Conservation (phyloP, 2,113 vertebrate species). For the Heterotis niloticus region DNA sequence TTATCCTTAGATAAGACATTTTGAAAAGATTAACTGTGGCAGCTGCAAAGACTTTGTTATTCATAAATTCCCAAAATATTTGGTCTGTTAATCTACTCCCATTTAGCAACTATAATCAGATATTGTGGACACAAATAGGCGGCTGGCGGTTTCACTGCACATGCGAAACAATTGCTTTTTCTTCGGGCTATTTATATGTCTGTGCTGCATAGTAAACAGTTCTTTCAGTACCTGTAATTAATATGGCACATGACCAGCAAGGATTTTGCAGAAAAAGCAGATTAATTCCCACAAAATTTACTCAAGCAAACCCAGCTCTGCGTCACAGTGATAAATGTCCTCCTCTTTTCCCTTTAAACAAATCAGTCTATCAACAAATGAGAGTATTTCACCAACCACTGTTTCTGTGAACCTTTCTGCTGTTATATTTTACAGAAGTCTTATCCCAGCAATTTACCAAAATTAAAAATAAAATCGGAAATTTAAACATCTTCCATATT, state of each 20-base stretch:
- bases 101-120: neutral
- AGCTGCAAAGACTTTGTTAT: no score
- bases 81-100: neutral
- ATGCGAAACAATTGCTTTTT: constrained; percentile 39
- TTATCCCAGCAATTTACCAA: neutral
- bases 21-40: no score
- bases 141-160: constrained; percentile 31
- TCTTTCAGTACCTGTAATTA: constrained; percentile 49
- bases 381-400: constrained; percentile 29
- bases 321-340: constrained; percentile 56
- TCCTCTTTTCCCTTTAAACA: constrained; percentile 44
- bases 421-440: neutral
- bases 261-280: constrained; percentile 61
- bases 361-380: no score
- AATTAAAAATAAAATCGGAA: neutral
- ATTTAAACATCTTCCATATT: neutral
- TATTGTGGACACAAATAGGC: constrained; percentile 20
- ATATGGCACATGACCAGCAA: constrained; percentile 50
- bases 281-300: constrained; percentile 59
- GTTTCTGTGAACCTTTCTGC: constrained; percentile 41
- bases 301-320: constrained; percentile 59
- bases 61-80: no score
- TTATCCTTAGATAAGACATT: no score
- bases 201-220: constrained; percentile 45
- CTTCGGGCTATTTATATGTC: constrained; percentile 27